phyloP scores from a whole-genome alignment of 2,888 invertebrate species.

The Synanthedon myopaeformis region DNA sequence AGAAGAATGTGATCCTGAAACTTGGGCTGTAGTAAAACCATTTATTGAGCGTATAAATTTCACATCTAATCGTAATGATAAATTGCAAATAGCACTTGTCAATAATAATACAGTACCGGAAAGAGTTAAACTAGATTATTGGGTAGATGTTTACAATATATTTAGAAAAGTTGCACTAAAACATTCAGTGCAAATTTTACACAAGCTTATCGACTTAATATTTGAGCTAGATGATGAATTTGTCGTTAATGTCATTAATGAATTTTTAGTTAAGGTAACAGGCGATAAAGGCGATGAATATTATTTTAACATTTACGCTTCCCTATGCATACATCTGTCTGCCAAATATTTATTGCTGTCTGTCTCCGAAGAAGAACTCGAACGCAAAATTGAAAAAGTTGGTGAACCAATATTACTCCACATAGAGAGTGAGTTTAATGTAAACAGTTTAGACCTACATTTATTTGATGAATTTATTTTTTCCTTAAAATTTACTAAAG shows the following conservation, averaged over 20 bases:
- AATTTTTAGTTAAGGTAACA: slow-evolving; percentile 10
- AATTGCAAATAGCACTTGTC: slow-evolving; percentile 4
- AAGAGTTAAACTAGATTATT: slow-evolving; percentile 27
- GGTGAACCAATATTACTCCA: slow-evolving; percentile 10
- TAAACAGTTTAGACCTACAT: neutral
- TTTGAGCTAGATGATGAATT: slow-evolving; percentile 16
- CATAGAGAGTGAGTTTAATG: slow-evolving; percentile 14
- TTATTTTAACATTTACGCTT: neutral
- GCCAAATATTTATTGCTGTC: slow-evolving; percentile 30
- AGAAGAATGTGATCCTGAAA: slow-evolving; percentile 11
- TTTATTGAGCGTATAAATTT: slow-evolving; percentile 19
- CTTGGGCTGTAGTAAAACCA: slow-evolving; percentile 30
- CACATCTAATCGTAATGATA: slow-evolving; percentile 7
- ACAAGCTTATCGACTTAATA: slow-evolving; percentile 18
- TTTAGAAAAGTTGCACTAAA: slow-evolving; percentile 11
- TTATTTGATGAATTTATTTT: slow-evolving; percentile 14
- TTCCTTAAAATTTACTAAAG: slow-evolving; percentile 25
- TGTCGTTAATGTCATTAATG: slow-evolving; percentile 13
- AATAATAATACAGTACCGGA: slow-evolving; percentile 17
- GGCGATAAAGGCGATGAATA: neutral
- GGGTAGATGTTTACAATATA: slow-evolving; percentile 18
- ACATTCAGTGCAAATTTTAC: slow-evolving; percentile 14
- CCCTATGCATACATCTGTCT: slow-evolving; percentile 22
- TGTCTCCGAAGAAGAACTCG: slow-evolving; percentile 18
- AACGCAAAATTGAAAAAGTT: slow-evolving; percentile 17